Conservation (phyloP, 2,888 invertebrate genomes). For the Drosophila pullipes region DNA sequence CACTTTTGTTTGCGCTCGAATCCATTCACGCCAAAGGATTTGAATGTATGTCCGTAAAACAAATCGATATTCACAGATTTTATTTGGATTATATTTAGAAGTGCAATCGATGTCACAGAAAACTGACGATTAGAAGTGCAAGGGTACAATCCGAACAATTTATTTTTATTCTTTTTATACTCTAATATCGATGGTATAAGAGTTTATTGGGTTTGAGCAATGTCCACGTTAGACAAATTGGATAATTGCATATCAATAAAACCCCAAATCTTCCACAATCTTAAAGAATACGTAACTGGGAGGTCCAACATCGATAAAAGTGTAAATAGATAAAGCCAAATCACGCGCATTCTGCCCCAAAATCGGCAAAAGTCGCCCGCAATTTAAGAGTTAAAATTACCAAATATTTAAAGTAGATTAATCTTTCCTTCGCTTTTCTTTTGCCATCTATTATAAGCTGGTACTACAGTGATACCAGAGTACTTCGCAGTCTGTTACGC, state of each 20-base stretch:
- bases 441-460: neutral
- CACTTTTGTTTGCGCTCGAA: slow-evolving; percentile 5
- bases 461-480: neutral
- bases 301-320: neutral
- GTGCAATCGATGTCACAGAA: slow-evolving; percentile 55
- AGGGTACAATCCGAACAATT: slow-evolving; percentile 21
- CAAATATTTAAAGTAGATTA: neutral
- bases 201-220: neutral
- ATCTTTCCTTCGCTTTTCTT: neutral
- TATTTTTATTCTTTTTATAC: slow-evolving; percentile 26
- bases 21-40: slow-evolving; percentile 19
- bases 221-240: neutral
- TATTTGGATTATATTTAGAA: slow-evolving; percentile 39
- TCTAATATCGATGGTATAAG: neutral
- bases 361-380: too few relatives aligned
- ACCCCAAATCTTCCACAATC: neutral
- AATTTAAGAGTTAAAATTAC: neutral
- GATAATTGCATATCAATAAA: neutral
- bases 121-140: slow-evolving; percentile 50
- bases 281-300: neutral
- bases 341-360: too few relatives aligned
- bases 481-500: neutral
- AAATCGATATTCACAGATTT: slow-evolving; percentile 61
- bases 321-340: neutral
- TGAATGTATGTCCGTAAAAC: slow-evolving; percentile 12